phyloP scores from a whole-genome alignment of 2,113 vertebrate species.

The Riparia riparia region DNA sequence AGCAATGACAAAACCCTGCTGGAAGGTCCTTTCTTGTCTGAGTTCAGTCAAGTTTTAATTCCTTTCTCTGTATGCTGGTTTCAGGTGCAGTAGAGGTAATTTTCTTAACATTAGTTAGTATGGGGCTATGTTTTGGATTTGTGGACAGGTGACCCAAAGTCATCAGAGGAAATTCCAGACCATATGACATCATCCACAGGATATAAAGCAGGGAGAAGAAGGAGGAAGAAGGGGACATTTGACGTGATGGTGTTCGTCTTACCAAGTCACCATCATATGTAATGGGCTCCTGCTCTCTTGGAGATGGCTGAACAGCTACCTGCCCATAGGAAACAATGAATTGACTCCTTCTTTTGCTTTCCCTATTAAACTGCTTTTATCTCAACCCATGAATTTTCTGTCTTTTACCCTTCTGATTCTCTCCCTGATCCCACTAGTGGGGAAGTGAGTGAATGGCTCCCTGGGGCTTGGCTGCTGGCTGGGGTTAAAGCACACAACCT shows the following conservation, averaged over 20 bases:
- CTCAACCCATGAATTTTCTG: not conserved
- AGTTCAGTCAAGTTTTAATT: not conserved
- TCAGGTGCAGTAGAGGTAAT: not conserved
- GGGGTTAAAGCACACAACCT: not conserved
- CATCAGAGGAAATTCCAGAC: not conserved
- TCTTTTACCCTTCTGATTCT: not conserved
- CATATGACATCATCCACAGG: not conserved
- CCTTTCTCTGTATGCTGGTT: not conserved
- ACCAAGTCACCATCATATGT: not conserved
- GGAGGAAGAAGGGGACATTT: not conserved
- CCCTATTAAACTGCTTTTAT: not conserved
- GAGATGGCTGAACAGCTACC: no score
- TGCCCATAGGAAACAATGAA: not conserved
- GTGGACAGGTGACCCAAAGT: not conserved
- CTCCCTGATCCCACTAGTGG: accelerated
- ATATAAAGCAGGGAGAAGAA: not conserved
- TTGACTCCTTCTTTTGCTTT: not conserved
- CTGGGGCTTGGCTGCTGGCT: not conserved
- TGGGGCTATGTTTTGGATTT: not conserved
- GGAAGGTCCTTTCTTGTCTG: not conserved
- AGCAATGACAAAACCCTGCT: not conserved
- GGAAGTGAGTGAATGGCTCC: not conserved
- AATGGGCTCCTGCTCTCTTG: not conserved
- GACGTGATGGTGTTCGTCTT: not conserved
- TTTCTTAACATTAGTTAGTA: not conserved